These are phyloP conservation scores for Allolobophora icterica DNA, from an alignment of 2,888 invertebrate species.

Conservation along the genomic window DNA sequence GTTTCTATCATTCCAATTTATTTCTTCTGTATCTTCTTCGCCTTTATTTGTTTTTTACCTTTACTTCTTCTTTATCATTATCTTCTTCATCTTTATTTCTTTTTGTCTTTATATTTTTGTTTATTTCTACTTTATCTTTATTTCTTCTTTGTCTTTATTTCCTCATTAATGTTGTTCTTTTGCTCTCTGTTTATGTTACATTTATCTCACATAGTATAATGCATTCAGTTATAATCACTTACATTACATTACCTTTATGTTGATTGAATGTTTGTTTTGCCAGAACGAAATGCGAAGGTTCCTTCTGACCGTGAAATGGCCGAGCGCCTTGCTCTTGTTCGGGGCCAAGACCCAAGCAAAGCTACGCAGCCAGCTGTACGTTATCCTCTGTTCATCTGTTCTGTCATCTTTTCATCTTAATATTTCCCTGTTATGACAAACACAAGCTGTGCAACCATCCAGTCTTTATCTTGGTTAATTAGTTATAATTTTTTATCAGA, in stretches of 20 bases:
- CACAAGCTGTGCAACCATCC: not conserved
- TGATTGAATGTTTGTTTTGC: not conserved
- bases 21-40: too few relatives aligned
- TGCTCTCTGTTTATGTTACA: not conserved
- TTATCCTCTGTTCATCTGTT: not conserved
- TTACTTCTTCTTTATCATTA: too few relatives aligned
- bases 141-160: too few relatives aligned
- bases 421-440: not conserved
- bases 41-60: too few relatives aligned
- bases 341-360: conserved; percentile 37
- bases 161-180: too few relatives aligned
- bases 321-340: conserved; percentile 38
- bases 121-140: too few relatives aligned
- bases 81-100: too few relatives aligned
- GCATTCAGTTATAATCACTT: not conserved
- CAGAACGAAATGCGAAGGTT: not conserved
- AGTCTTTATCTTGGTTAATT: not conserved
- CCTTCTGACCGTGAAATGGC: conserved; percentile 41
- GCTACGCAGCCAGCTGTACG: conserved; percentile 35
- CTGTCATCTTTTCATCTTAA: conserved; percentile 13
- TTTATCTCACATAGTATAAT: not conserved
- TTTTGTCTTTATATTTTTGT: too few relatives aligned
- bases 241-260: not conserved
- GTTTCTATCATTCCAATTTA: not conserved
- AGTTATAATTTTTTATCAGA: too few relatives aligned